phyloP scores from a whole-genome alignment of 2,888 invertebrate species.

The Tipula unca region DNA sequence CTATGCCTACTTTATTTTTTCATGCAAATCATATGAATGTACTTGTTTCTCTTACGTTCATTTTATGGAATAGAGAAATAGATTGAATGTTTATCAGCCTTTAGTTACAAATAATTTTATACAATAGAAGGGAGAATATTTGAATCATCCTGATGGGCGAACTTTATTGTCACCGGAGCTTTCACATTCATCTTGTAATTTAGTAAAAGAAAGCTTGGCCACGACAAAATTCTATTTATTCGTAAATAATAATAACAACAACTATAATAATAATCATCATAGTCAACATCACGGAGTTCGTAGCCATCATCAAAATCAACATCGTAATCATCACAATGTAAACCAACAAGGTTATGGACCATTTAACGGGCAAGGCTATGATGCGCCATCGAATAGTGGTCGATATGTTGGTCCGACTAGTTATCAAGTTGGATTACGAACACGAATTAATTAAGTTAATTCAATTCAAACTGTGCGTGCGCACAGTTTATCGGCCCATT shows the following conservation, averaged over 20 bases:
- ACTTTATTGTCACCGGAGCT: no score
- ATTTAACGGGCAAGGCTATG: slow-evolving; percentile 19
- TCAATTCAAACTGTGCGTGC: background rate
- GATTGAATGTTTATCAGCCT: no score
- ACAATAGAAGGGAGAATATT: no score
- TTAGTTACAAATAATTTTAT: no score
- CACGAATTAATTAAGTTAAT: background rate
- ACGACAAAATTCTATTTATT: no score
- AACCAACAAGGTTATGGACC: slow-evolving; percentile 19
- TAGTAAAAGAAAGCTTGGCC: no score
- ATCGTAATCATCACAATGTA: background rate
- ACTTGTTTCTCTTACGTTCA: no score
- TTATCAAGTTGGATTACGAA: slow-evolving; percentile 20
- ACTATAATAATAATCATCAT: background rate
- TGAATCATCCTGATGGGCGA: no score
- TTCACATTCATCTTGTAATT: no score
- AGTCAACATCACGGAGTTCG: background rate
- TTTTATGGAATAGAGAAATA: no score
- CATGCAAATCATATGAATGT: no score
- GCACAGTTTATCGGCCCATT: background rate
- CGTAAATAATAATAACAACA: background rate
- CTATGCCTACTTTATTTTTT: no score
- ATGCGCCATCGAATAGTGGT: slow-evolving; percentile 21
- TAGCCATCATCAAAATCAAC: background rate
- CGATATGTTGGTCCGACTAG: slow-evolving; percentile 22